Percentiles rank a stretch among this genome's conserved stretches.
Evolutionary conservation across 2,888 invertebrate species (phyloP).

Genomic region (Brachylomia viminalis): DNA sequence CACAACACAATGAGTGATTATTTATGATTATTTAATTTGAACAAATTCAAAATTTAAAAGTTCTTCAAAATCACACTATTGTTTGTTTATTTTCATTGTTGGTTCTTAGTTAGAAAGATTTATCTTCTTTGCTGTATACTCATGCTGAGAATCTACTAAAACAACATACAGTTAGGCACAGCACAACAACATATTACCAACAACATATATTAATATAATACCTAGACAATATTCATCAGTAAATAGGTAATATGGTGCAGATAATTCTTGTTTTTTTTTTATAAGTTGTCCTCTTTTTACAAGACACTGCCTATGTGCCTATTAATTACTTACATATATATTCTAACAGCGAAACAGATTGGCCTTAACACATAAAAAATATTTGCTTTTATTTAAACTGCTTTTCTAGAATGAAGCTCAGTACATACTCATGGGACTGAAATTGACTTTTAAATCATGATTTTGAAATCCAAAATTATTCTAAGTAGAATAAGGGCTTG

Average conservation of each 20-base stretch:
- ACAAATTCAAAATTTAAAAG: background rate
- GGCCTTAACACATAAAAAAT: background rate
- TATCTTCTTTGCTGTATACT: background rate
- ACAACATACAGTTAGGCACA: background rate
- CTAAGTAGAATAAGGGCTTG: background rate
- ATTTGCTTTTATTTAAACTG: background rate
- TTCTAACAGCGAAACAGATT: background rate
- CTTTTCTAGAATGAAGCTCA: background rate
- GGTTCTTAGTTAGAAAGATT: background rate
- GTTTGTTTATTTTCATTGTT: background rate
- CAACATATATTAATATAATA: too few relatives aligned
- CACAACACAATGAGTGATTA: constrained; percentile 1
- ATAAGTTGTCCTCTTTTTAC: background rate
- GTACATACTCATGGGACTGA: background rate
- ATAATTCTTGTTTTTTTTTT: background rate
- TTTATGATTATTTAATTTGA: background rate
- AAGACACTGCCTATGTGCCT: background rate
- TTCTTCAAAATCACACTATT: background rate
- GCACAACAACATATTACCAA: background rate
- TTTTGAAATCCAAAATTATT: background rate
- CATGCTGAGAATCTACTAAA: background rate
- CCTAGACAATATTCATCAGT: background rate
- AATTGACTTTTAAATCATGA: background rate
- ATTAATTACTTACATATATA: background rate
- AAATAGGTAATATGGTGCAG: background rate